These are phyloP conservation scores for Bombus vancouverensis DNA, from an alignment of 1,140 invertebrate species.

Conservation along the genomic window DNA sequence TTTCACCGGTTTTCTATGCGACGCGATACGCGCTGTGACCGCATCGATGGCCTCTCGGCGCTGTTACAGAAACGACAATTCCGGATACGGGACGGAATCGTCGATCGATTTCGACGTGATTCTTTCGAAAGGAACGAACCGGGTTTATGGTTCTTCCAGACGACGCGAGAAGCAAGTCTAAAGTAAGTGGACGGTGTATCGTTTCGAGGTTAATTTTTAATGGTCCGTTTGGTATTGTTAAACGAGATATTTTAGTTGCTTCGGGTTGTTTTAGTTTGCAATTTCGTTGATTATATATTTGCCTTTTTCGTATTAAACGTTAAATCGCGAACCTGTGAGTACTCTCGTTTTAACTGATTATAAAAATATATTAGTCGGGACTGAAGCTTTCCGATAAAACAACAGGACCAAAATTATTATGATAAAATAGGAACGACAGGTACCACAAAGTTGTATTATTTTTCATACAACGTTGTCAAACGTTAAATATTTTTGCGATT, in stretches of 20 bases:
- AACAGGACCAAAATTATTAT: too few relatives aligned
- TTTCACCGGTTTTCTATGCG: slow-evolving; percentile 2
- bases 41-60: background rate
- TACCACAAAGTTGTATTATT: too few relatives aligned
- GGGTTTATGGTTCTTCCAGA: background rate
- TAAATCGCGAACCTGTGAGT: too few relatives aligned
- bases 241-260: too few relatives aligned
- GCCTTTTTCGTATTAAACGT: background rate
- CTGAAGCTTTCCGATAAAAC: too few relatives aligned
- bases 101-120: background rate
- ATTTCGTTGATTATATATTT: background rate
- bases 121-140: background rate
- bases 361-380: too few relatives aligned
- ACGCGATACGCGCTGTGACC: background rate
- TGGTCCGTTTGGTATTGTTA: background rate
- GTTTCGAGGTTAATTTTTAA: background rate
- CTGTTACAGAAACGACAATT: slow-evolving; percentile 4
- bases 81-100: background rate
- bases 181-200: background rate
- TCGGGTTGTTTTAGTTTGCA: background rate
- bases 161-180: background rate
- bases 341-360: too few relatives aligned
- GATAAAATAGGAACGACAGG: too few relatives aligned
- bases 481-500: too few relatives aligned
- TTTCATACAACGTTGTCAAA: too few relatives aligned